Evolutionary conservation across 2,113 vertebrate genomes (phyloP), one percentile per base, ranked within the genome.

Genomic region (Vulpes lagopus): DNA sequence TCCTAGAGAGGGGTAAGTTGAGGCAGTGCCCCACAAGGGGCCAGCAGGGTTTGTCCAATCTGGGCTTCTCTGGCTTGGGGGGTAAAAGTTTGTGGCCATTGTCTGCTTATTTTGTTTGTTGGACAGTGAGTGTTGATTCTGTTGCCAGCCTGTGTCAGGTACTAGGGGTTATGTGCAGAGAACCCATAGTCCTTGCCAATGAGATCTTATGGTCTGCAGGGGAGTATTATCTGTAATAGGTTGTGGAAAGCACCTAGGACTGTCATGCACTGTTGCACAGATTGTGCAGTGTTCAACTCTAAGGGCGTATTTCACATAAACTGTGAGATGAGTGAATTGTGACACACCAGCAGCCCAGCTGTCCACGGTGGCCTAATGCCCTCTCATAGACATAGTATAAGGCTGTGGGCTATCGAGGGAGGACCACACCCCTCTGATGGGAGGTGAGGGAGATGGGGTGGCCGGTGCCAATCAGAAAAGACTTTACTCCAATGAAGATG

Each of bases 401-500:
- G 62, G 22, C 43, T 16, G 1, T 25, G 5, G 62, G 65, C 59
- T n/a, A 1, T 60, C 82, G 12, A 57, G n/a, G 32, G 25, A 87
- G 27, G 49, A 14, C 35, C 51, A 11, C 60, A 38, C 30, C 20
- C 67, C 32, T 22, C 0, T 14, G 16, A 27, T 60, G 27, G 90
- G 53, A 90, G 65, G 11, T 80, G 64, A 97, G 62, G 49, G 35
- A 84, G 49, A 51, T 5, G 25, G 25, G 16, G 79, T 20, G 11
- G 67, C 22, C 2, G 5, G 55, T 60, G 49, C 49, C 8, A 5
- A 7, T 53, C 30, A 35, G 55, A 22, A 57, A 67, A 79, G 51
- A 8, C 22, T 53, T 49, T 74, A 49, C 38, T 55, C 83, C 73
- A 9, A 59, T 92, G 95, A 30, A 97, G 90, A 94, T 97, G 93